Evolutionary conservation across 2,888 invertebrate genomes (phyloP), one percentile per base, ranked within the genome.

Genomic region (Ichneumon xanthorius): DNA sequence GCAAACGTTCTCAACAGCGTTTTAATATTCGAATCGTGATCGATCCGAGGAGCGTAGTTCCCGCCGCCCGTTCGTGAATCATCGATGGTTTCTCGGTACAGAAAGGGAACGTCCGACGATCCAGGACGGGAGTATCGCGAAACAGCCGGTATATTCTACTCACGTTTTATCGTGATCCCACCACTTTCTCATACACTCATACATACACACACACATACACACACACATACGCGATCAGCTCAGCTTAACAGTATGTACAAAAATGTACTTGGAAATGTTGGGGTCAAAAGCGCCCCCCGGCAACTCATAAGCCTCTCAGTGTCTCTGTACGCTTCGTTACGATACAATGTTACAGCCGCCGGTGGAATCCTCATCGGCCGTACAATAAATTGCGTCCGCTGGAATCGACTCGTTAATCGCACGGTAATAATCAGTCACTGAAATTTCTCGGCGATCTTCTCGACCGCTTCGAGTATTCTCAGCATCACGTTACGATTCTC

Each of bases 381-480:
- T 30, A 70, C 61, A 61, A 50, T 53, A 61, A 80, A 68, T 53
- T 68, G 26, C 63, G 16, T 37, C n/a, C 55, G 9, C 33, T 72
- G 16, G 58, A 58, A 58, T 80, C 50, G 22, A 30, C 45, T 68
- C 55, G 40, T 55, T 50, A 37, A 78, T 55, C 9, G 19, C n/a
- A 11, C 37, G 40, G 37, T 19, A 48, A 19, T 61, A 61, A 50
- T 80, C 61, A 76, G 77, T 87, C 73, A 87, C 78, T 87, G 48
- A 68, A 89, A 77, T 81, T 90, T 91, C 11, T 88, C 89, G 72
- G 90, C 90, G 33, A 92, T 92, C 45, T 85, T 90, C 73, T 92
- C 92, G 70, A 92, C 89, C 22, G 91, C 91, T 75, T 89, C 87
- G 37, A 92, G 87, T 86, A 92, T 90, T 84, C 90, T 88, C 77